Evolutionary conservation across 1,140 invertebrate species (phyloP).

Genomic region (Drosophila biarmipes): DNA sequence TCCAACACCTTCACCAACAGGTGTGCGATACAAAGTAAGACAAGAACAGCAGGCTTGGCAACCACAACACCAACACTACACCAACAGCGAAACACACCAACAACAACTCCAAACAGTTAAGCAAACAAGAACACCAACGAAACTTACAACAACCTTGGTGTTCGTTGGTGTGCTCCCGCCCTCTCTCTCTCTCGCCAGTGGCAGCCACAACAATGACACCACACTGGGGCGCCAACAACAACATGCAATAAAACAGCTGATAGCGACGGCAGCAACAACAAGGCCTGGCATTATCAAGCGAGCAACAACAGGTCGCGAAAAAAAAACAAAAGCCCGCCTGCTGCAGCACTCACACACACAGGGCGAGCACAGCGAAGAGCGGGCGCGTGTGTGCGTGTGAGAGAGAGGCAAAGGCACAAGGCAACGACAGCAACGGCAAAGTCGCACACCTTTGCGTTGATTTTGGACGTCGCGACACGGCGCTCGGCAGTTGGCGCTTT

Average conservation of each 20-base stretch:
- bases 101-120: background rate
- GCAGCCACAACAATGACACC: conserved; percentile 32
- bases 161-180: background rate
- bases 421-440: conserved; percentile 20
- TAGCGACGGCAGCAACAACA: conserved; percentile 65
- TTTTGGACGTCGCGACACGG: conserved; percentile 67
- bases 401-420: conserved; percentile 30
- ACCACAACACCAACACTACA: background rate
- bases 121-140: background rate
- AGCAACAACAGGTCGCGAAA: conserved; percentile 78
- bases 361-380: conserved; percentile 8
- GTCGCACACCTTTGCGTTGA: conserved; percentile 81
- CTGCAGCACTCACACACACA: conserved; percentile 61
- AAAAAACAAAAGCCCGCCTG: conserved; percentile 71
- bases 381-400: conserved; percentile 17
- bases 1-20: no score
- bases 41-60: no score
- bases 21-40: no score
- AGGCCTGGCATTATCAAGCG: conserved; percentile 75
- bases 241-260: conserved; percentile 81
- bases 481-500: conserved; percentile 36
- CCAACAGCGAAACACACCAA: background rate
- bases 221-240: conserved; percentile 45
- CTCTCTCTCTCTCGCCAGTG: conserved; percentile 17
- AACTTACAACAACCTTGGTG: background rate